phyloP scores from a whole-genome alignment of 2,797 vertebrate species.

The Zalophus californianus region DNA sequence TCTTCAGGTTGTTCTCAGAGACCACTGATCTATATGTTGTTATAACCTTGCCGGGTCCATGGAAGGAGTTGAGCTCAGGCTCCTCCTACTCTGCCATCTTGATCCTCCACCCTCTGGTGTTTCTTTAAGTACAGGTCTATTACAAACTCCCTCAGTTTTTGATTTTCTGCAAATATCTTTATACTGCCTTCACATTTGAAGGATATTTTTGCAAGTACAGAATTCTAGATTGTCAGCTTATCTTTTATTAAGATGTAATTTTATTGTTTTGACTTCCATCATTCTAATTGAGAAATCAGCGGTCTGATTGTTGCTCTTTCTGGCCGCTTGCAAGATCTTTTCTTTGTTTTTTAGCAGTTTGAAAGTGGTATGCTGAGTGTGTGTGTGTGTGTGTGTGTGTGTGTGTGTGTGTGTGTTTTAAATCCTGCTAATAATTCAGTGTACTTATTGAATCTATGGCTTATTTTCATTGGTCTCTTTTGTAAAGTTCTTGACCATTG shows the following conservation, averaged over 20 bases:
- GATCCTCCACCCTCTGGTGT: background rate
- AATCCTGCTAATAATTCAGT: background rate
- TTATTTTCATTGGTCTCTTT: conserved; percentile 48
- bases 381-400: too few species aligned
- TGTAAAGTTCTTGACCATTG: background rate
- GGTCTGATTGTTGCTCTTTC: background rate
- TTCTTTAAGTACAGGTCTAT: background rate
- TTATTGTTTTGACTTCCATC: conserved; percentile 8
- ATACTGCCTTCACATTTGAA: background rate
- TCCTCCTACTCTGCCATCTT: background rate
- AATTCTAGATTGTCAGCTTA: conserved; percentile 23
- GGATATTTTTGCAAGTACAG: background rate
- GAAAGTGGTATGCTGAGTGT: background rate
- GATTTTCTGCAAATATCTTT: background rate
- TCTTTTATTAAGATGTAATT: conserved; percentile 38
- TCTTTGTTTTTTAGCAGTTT: background rate
- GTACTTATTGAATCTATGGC: background rate
- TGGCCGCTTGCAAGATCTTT: conserved; percentile 14
- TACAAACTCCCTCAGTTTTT: background rate
- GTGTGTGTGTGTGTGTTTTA: too few species aligned
- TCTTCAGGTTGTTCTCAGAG: background rate
- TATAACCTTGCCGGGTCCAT: background rate
- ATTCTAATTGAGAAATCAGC: background rate
- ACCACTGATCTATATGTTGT: background rate
- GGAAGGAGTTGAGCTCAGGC: background rate